These are phyloP conservation scores for Piezodorus guildinii DNA, from an alignment of 1,140 invertebrate genomes.

Conservation along the genomic window DNA sequence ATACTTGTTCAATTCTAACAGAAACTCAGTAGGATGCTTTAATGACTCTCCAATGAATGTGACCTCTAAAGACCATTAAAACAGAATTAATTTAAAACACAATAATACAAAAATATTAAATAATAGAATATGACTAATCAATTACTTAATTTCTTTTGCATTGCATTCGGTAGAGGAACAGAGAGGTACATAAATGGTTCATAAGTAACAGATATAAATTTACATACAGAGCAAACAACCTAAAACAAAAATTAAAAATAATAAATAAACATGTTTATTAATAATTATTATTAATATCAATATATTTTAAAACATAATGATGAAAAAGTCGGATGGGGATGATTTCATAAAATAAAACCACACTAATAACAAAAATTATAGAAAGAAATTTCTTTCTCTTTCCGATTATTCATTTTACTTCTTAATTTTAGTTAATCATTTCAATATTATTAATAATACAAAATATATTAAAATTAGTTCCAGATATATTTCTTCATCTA, in stretches of 20 bases:
- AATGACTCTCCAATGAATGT: slow-evolving; percentile 44
- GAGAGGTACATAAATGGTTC: slow-evolving; percentile 66
- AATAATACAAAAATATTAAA: background rate
- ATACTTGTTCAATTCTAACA: slow-evolving; percentile 49
- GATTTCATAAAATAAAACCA: too few species aligned
- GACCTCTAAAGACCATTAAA: slow-evolving; percentile 35
- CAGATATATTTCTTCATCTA: too few species aligned
- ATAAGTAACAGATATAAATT: slow-evolving; percentile 54
- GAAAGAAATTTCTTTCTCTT: too few species aligned
- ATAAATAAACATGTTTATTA: too few species aligned
- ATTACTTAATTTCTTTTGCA: slow-evolving; percentile 49
- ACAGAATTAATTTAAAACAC: background rate
- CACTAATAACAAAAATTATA: too few species aligned
- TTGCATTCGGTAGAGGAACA: slow-evolving; percentile 53
- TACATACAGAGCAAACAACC: slow-evolving; percentile 56
- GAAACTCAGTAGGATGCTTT: slow-evolving; percentile 39
- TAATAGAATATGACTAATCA: background rate
- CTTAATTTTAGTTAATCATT: too few species aligned
- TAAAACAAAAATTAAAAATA: slow-evolving; percentile 34
- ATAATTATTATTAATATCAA: too few species aligned
- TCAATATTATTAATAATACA: too few species aligned
- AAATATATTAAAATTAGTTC: too few species aligned
- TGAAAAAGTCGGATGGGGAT: too few species aligned
- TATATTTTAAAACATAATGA: too few species aligned
- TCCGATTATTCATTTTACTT: too few species aligned